phyloP scores from a whole-genome alignment of 2,888 invertebrate species.

The Portevinia maculata region DNA sequence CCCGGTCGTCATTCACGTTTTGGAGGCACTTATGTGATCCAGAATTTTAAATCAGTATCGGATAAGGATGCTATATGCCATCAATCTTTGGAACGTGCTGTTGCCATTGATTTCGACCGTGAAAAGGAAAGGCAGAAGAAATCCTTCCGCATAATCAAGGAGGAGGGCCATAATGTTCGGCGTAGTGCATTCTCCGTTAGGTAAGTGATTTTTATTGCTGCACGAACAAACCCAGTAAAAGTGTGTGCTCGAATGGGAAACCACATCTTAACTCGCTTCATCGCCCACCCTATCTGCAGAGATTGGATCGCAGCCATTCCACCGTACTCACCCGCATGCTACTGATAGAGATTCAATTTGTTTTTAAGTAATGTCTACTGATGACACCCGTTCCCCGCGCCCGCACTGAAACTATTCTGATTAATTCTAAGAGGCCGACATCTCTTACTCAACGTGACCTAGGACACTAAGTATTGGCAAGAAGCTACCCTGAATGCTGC shows the following conservation, averaged over 20 bases:
- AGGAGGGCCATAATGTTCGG: slow-evolving; percentile 86
- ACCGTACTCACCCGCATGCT: neutral
- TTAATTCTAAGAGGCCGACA: slow-evolving; percentile 6
- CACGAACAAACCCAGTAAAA: slow-evolving; percentile 9
- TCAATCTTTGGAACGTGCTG: slow-evolving; percentile 91
- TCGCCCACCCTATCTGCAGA: slow-evolving; percentile 22
- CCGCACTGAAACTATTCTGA: slow-evolving; percentile 3
- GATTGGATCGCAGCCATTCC: slow-evolving; percentile 23
- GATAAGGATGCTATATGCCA: slow-evolving; percentile 95
- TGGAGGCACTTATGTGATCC: slow-evolving; percentile 95
- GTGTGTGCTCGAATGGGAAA: slow-evolving; percentile 14
- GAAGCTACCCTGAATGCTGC: neutral
- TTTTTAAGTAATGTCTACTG: slow-evolving; percentile 3
- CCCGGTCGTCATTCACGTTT: slow-evolving; percentile 92
- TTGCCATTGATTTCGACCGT: slow-evolving; percentile 90
- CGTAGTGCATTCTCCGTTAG: slow-evolving; percentile 94
- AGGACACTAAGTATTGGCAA: neutral
- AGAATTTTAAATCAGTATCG: slow-evolving; percentile 96
- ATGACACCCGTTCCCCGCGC: neutral
- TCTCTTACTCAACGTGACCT: neutral
- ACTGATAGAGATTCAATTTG: slow-evolving; percentile 21
- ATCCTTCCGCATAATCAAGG: slow-evolving; percentile 87
- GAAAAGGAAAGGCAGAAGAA: slow-evolving; percentile 92
- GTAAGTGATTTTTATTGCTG: slow-evolving; percentile 79
- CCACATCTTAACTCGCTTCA: slow-evolving; percentile 37